Evolutionary conservation across 2,113 vertebrate species (phyloP).

Genomic region (Triplophysa dalaica): DNA sequence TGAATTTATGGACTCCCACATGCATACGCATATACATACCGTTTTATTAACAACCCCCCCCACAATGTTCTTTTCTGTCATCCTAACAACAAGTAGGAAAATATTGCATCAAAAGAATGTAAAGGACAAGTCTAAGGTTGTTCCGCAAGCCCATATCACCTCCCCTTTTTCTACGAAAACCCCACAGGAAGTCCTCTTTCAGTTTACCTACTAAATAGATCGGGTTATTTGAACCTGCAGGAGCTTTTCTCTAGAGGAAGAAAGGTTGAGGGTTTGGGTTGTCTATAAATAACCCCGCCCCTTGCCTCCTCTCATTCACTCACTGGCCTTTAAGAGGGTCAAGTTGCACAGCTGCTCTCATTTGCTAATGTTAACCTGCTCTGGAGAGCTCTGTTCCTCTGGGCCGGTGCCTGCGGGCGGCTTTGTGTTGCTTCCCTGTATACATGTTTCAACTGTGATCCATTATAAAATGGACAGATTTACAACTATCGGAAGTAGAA

Average conservation of each 20-base stretch:
- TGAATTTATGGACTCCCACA: neutral
- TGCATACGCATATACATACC: neutral
- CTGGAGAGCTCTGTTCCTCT: constrained; percentile 26
- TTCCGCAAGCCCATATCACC: constrained; percentile 7
- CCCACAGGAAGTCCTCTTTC: constrained; percentile 41
- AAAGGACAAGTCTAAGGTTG: neutral
- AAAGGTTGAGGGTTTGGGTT: constrained; percentile 33
- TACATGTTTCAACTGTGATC: neutral
- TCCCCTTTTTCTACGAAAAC: constrained; percentile 46
- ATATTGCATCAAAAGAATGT: neutral
- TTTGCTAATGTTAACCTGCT: constrained; percentile 43
- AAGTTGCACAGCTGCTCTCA: constrained; percentile 59
- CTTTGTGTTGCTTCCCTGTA: constrained; percentile 31
- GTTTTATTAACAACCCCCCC: neutral
- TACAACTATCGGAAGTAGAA: neutral
- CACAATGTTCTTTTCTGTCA: neutral
- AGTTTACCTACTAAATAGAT: constrained; percentile 50
- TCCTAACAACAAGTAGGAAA: neutral
- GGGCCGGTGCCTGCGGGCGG: neutral
- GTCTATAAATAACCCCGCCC: constrained; percentile 59
- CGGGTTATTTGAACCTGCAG: constrained; percentile 54
- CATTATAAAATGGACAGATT: neutral
- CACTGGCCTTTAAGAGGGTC: constrained; percentile 50
- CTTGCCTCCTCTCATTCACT: constrained; percentile 31
- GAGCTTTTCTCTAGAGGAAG: constrained; percentile 37